Conservation (phyloP, 2,797 vertebrate species). For the Microctenopoma stevenorrisi region DNA sequence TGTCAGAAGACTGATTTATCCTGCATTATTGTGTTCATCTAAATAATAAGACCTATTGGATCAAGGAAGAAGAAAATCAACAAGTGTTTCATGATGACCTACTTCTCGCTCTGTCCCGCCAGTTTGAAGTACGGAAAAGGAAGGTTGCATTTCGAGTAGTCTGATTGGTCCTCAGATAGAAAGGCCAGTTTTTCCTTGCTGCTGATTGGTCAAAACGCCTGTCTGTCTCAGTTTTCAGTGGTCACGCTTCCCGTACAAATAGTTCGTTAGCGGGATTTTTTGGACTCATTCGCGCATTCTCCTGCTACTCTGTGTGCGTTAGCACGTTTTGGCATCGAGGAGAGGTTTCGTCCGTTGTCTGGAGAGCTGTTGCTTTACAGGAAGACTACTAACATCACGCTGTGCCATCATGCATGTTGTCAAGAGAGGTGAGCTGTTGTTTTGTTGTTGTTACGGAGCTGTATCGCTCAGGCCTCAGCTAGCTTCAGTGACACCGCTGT, state of each 20-base stretch:
- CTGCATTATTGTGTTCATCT: rapidly evolving
- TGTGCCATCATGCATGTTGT: slow-evolving; percentile 89
- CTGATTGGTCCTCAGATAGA: slow-evolving; percentile 30
- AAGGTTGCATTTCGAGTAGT: rapidly evolving
- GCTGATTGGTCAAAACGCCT: slow-evolving; percentile 42
- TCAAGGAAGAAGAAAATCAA: not conserved
- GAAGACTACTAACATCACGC: not conserved
- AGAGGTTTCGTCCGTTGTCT: not conserved
- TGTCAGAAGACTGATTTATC: not conserved
- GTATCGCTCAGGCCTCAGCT: not conserved
- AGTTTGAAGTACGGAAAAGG: slow-evolving; percentile 37
- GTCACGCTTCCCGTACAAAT: slow-evolving; percentile 50
- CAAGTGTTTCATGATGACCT: slow-evolving; percentile 22
- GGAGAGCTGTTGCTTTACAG: slow-evolving; percentile 22
- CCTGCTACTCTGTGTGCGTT: rapidly evolving
- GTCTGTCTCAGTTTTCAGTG: rapidly evolving
- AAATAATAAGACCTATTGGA: not conserved
- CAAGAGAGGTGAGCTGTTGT: slow-evolving; percentile 87
- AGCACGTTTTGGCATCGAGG: not conserved
- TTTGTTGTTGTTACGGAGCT: not conserved
- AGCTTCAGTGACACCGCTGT: not conserved
- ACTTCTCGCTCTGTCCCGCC: slow-evolving; percentile 47
- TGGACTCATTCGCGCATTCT: slow-evolving; percentile 45
- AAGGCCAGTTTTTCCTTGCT: rapidly evolving
- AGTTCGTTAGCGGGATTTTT: slow-evolving; percentile 47